A percentile compares a stretch with the other conserved stretches of the same genome.
These are phyloP conservation scores for Notolabrus celidotus DNA, from an alignment of 2,797 vertebrate species.

Conservation along the genomic window DNA sequence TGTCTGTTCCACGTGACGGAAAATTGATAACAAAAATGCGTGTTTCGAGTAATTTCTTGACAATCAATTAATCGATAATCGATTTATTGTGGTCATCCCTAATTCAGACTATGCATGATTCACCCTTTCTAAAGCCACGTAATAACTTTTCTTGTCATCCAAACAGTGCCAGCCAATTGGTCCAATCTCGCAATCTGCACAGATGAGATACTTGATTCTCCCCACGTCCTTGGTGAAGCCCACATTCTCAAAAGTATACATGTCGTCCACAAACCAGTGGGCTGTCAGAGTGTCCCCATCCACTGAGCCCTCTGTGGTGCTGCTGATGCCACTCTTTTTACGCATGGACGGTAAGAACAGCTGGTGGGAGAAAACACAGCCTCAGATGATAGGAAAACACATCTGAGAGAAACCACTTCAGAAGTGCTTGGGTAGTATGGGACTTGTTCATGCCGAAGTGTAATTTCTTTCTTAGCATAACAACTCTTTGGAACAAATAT, in stretches of 20 bases:
- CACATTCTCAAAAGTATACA: slow-evolving; percentile 97
- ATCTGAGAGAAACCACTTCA: background rate
- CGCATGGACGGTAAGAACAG: slow-evolving; percentile 94
- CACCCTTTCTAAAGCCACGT: slow-evolving; percentile 94
- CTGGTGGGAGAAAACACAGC: slow-evolving; percentile 74
- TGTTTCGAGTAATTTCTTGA: too few species aligned
- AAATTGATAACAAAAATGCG: too few species aligned
- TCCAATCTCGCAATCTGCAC: slow-evolving; percentile 98
- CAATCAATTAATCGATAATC: too few species aligned
- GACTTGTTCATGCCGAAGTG: background rate
- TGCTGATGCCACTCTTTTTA: slow-evolving; percentile 88
- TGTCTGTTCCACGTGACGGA: too few species aligned
- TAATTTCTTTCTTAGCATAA: background rate
- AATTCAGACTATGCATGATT: slow-evolving; percentile 87
- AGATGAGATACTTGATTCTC: slow-evolving; percentile 95
- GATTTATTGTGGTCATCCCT: too few species aligned
- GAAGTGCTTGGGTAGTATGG: background rate
- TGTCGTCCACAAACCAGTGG: slow-evolving; percentile 97
- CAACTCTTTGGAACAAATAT: background rate
- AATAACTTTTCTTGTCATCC: slow-evolving; percentile 95
- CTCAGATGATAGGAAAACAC: background rate
- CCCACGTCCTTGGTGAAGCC: slow-evolving; percentile 97
- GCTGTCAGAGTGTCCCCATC: slow-evolving; percentile 91
- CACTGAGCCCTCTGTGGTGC: slow-evolving; percentile 74
- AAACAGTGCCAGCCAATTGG: slow-evolving; percentile 98